Evolutionary conservation across 1,140 invertebrate genomes (phyloP), one percentile per base, ranked within the genome.

Genomic region (Penaeus vannamei): DNA sequence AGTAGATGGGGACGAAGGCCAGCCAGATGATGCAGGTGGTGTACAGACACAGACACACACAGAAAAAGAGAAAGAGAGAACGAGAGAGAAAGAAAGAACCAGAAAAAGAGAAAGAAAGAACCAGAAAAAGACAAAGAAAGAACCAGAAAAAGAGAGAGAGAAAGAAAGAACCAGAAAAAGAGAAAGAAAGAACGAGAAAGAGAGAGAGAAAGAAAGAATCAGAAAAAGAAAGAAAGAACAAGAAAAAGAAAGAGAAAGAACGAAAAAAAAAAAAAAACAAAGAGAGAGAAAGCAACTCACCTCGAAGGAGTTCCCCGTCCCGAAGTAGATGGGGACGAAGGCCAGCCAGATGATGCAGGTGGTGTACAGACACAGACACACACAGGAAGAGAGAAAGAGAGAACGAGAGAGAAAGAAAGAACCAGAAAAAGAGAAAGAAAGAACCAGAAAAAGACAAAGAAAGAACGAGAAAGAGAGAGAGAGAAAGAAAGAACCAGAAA

Each of bases 21-120:
- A 95, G 92, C 95, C 95, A 95, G 64, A 95, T 94, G 61, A 95
- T 95, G 91, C 95, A 95, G 8, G 95, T 95, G 4, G 94, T 95
- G 92, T 95, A 95, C 95, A 95, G 32, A 46, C n/a, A n/a, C n/a
- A n/a, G n/a, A n/a, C 10, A 46, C 10, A 46, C 10, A 46, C 10
- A 46, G 10, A 46, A 46, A 46, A 46, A 46, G 10, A 46, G 10
- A 46, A 46, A 46, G 10, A 46, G 10, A 46, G 10, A 46, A 46
- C 3, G 10, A 46, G 10, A 46, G 10, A 10, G 42, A 10, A 46
- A 46, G 42, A 46, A n/a, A n/a, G n/a, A n/a, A n/a, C n/a, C n/a
- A n/a, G n/a, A n/a, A n/a, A n/a, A n/a, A n/a, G n/a, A n/a, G n/a
- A n/a, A n/a, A n/a, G n/a, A n/a, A n/a, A n/a, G n/a, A n/a, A n/a